Evolutionary conservation across 2,113 vertebrate species (phyloP), one percentile per base, ranked within the genome.

Genomic region (Gallinago jamesoni): DNA sequence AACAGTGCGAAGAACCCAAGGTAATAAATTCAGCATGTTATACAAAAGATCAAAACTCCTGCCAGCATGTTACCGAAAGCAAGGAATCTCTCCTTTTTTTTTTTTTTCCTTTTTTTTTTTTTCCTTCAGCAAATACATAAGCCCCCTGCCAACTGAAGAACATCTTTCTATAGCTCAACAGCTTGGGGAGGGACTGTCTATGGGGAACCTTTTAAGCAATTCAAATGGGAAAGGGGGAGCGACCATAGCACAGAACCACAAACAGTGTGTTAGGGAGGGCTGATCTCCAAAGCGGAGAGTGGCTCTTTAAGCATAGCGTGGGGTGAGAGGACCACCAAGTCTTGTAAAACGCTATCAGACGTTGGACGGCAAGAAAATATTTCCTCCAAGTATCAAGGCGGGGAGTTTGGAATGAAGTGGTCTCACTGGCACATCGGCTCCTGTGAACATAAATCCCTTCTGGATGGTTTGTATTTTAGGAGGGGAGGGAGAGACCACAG

Each of bases 21-120:
- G 91, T 56, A 63, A 93, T 82, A 69, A 84, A 92, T 85, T 74
- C 93, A 95, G 12, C 17, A 17, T 77, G 94, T 89, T 62, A 37
- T 9, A 7, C 28, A 47, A 60, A 56, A 95, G 81, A 90, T 87
- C 94, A 79, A 83, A 94, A 89, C 63, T 56, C n/a, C 60, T 64
- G n/a, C 57, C 79, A 37, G 67, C 20, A 1, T 13, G 7, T 57
- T 59, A 59, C 64, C 11, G 0, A 82, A 76, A 84, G 62, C 52
- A 39, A 92, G 70, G 88, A 75, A 96, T 45, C 60, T 84, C 30
- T 41, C 22, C 8, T 62, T 2, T 27, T 18, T 35, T 48, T 50
- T 39, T 60, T 57, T 39, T 22, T 30, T 31, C 10, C 10, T 39
- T 39, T 39, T 53, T 12, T 33, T 53, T 19, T 33, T 24, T 7